phyloP scores from a whole-genome alignment of 2,113 vertebrate genomes.

The Dunckerocampus dactyliophorus region DNA sequence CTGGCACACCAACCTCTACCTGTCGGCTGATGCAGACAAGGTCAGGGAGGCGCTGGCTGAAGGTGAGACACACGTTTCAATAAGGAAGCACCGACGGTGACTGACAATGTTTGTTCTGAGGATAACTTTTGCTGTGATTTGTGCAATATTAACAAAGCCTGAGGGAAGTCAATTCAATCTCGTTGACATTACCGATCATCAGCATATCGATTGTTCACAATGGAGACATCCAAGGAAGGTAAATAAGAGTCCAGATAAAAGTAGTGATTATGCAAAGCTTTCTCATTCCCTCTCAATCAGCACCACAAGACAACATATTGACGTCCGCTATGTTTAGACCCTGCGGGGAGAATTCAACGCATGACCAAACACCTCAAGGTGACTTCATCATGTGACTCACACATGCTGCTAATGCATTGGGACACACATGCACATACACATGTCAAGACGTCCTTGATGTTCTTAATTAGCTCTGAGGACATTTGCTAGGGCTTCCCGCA shows the following conservation, averaged over 20 bases:
- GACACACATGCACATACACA: constrained; percentile 9
- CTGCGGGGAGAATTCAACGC: neutral
- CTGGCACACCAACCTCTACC: constrained; percentile 95
- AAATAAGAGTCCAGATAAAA: too few species aligned
- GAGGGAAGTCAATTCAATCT: too few species aligned
- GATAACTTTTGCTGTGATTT: too few species aligned
- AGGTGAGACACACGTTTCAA: constrained; percentile 72
- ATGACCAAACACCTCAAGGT: constrained; percentile 13
- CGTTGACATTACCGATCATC: constrained; percentile 34
- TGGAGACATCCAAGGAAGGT: too few species aligned
- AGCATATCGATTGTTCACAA: constrained; percentile 21
- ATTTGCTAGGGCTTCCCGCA: constrained; percentile 8
- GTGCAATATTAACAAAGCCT: too few species aligned
- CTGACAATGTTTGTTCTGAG: neutral
- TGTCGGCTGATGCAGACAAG: constrained; percentile 91
- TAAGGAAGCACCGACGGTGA: neutral
- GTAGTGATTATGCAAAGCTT: too few species aligned
- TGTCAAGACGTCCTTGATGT: constrained; percentile 32
- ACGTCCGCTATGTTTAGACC: neutral
- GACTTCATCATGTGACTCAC: constrained; percentile 21
- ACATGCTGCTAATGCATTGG: too few species aligned
- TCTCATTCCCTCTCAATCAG: neutral
- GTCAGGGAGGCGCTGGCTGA: constrained; percentile 91
- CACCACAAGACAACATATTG: neutral
- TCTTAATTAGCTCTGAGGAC: constrained; percentile 24